Evolutionary conservation across 2,113 vertebrate genomes (phyloP), one percentile per base, ranked within the genome.

Genomic region (Indicator indicator): DNA sequence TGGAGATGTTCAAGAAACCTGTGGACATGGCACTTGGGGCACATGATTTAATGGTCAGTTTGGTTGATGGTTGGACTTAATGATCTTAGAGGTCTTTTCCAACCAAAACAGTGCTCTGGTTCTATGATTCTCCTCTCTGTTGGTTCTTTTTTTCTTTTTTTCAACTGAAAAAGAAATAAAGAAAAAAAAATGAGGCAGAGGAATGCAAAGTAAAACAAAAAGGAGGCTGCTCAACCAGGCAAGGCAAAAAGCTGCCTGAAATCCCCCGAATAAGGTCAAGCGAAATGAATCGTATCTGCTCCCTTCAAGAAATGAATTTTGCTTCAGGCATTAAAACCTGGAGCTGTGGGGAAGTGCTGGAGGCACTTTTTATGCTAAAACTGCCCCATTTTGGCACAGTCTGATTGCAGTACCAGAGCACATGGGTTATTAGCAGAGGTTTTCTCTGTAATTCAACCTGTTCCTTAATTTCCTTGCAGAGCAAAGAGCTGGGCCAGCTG

Each of bases 161-260:
- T 23, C 17, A 50, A 21, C 48, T 23, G 44, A 64, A 72, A 90
- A 58, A 74, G 64, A 88, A 94, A 81, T 15, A 86, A 68, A 82
- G 20, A 2, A 16, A 69, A 58, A 85, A 80, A 74, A 44, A 50
- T 4, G 79, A 70, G 70, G 12, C 78, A 85, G 58, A 88, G 64
- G 59, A 78, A 86, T 84, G 80, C 76, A 72, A 86, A 88, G 23
- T 60, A 69, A 91, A 87, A 74, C 62, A 78, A 92, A 95, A 87
- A 42, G 16, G 28, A 72, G 76, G 46, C 58, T 88, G 76, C 21
- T 92, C 72, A 81, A 86, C 83, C 83, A 87, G 46, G 55, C 63
- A 55, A 50, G 84, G 33, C 59, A 54, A 69, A 90, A 80, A 88
- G 86, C 59, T 85, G 44, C 91, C 83, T 75, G 50, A 89, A 96